Evolutionary conservation across 2,888 invertebrate genomes (phyloP), one percentile per base, ranked within the genome.

Genomic region (Conops quadrifasciatus): DNA sequence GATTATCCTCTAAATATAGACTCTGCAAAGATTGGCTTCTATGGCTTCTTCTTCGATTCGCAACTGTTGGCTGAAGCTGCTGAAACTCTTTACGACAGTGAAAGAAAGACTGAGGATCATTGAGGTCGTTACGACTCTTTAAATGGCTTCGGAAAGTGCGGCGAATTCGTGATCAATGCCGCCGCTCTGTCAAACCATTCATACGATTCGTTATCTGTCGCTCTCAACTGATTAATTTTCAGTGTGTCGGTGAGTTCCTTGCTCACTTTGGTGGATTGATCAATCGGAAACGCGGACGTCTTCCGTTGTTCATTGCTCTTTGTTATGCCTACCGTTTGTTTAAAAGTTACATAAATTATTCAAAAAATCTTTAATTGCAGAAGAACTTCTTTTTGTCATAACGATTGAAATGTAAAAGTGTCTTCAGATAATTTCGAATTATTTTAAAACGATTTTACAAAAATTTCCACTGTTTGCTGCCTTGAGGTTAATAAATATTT

Each of bases 71-170:
- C 28, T 68, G 51, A 21, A 21, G 63, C 24, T 19, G 63, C 51
- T n/a, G 21, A 16, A 24, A 21, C 49, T 28, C 49, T 19, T 45
- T 43, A 16, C 47, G 59, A 49, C 47, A 58, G 21, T n/a, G 7
- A 30, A 59, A 59, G 7, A 30, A 59, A 59, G 59, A 67, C 67
- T 67, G 59, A 59, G 26, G 26, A 30, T 59, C 67, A 24, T 19
- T 49, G 47, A 26, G 19, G n/a, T 13, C 26, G 28, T 7, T 24
- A 16, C 28, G 15, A 59, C 67, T 67, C 59, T 67, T 67, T 58
- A 58, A 67, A 28, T 30, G 47, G 28, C 67, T 47, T 11, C 28
- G 16, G 19, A 47, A 28, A 47, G 5, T 19, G 26, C 67, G 51
- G 51, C 51, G 67, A 60, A 67, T 59, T 51, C 49, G 26, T 26